phyloP scores from a whole-genome alignment of 2,888 invertebrate genomes.

The Calameuta filiformis region DNA sequence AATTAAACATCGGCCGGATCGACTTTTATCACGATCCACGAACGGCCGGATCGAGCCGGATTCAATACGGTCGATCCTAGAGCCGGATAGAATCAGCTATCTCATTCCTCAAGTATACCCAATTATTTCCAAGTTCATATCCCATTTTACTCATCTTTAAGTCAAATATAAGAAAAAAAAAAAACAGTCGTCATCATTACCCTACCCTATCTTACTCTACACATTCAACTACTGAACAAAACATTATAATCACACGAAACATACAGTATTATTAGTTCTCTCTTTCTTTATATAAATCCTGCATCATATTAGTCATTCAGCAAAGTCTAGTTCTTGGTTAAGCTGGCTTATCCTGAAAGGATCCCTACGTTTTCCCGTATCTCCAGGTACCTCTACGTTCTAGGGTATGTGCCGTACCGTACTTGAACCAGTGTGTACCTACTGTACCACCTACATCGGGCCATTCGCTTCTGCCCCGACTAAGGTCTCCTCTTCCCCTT shows the following conservation, averaged over 20 bases:
- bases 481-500: constrained; percentile 28
- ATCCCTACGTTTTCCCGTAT: neutral
- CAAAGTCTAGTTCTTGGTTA: neutral
- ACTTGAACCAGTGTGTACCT: constrained; percentile 12
- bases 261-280: neutral
- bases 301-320: neutral
- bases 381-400: neutral
- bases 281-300: neutral
- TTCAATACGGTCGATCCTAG: constrained; percentile 30
- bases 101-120: neutral
- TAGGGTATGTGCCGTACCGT: constrained; percentile 2
- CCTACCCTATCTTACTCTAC: neutral
- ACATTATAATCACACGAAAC: neutral
- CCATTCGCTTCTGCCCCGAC: constrained; percentile 32
- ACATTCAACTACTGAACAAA: neutral
- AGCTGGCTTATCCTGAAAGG: neutral
- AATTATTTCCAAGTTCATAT: neutral
- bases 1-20: constrained; percentile 38
- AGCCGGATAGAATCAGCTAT: neutral
- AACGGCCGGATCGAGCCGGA: constrained; percentile 42
- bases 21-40: constrained; percentile 25
- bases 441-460: constrained; percentile 37
- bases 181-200: neutral
- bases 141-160: neutral
- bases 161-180: neutral